Percentiles rank a stretch among this genome's conserved stretches.
Evolutionary conservation across 1,140 invertebrate species (phyloP).

Genomic region (Drosophila sturtevanti): DNA sequence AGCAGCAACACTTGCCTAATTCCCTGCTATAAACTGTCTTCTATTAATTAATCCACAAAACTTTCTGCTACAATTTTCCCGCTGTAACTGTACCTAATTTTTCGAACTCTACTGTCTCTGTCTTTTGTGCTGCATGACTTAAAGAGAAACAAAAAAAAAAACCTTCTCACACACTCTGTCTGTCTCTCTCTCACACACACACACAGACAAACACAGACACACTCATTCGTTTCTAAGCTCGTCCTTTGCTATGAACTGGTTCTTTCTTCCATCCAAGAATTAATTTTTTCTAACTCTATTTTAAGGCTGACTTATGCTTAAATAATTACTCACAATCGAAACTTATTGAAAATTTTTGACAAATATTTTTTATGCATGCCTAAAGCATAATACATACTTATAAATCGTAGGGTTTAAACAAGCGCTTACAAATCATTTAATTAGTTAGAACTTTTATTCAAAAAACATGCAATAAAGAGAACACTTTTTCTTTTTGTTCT

Average conservation of each 20-base stretch:
- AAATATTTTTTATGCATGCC: too few relatives aligned
- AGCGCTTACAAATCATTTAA: neutral
- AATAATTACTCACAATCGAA: too few relatives aligned
- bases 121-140: constrained; percentile 9
- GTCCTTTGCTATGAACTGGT: neutral
- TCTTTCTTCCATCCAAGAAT: neutral
- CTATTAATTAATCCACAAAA: neutral
- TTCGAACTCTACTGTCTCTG: constrained; percentile 11
- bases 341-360: too few relatives aligned
- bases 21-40: neutral
- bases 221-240: neutral
- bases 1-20: constrained; percentile 41
- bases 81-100: constrained; percentile 2
- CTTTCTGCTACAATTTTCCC: neutral
- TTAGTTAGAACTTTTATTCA: neutral
- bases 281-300: neutral
- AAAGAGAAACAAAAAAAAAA: neutral
- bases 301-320: constrained; percentile 1
- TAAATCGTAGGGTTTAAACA: too few relatives aligned
- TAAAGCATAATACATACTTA: too few relatives aligned
- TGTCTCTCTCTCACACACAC: neutral
- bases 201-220: too few relatives aligned
- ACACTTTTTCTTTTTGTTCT: neutral
- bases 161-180: neutral
- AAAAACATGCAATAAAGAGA: too few relatives aligned